A percentile compares a stretch with the other conserved stretches of the same genome.
phyloP scores from a whole-genome alignment of 2,113 vertebrate genomes.

The Otolemur garnettii region DNA sequence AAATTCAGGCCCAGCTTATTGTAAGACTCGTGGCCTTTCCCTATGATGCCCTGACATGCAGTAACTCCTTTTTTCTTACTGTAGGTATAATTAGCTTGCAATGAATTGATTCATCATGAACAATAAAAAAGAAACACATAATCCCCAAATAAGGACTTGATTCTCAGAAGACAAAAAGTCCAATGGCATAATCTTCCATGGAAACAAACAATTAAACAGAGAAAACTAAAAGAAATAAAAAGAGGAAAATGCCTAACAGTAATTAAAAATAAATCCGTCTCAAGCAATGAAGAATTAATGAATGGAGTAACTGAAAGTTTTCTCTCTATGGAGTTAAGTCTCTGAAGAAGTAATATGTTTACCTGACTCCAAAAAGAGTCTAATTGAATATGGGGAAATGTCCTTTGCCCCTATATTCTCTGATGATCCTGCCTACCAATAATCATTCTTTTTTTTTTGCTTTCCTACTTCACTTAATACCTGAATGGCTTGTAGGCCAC shows the following conservation, averaged over 20 bases:
- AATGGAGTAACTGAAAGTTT: neutral
- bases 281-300: constrained; percentile 15
- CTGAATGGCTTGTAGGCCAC: neutral
- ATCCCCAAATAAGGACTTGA: constrained; percentile 13
- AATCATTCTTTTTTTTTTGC: neutral
- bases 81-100: neutral
- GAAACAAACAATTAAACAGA: constrained; percentile 59
- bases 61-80: neutral
- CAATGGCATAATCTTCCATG: constrained; percentile 30
- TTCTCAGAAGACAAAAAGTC: constrained; percentile 58
- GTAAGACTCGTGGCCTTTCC: neutral
- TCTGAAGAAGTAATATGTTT: neutral
- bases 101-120: constrained; percentile 32
- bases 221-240: constrained; percentile 67
- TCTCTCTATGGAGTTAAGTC: neutral
- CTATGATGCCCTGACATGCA: neutral
- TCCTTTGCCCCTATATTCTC: neutral
- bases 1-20: neutral
- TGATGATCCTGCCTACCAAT: neutral
- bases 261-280: constrained; percentile 63
- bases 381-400: neutral
- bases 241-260: constrained; percentile 45
- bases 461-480: neutral
- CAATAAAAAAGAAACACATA: constrained; percentile 21
- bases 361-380: neutral